phyloP scores from a whole-genome alignment of 2,888 invertebrate genomes.

The Eupithecia inturbata region DNA sequence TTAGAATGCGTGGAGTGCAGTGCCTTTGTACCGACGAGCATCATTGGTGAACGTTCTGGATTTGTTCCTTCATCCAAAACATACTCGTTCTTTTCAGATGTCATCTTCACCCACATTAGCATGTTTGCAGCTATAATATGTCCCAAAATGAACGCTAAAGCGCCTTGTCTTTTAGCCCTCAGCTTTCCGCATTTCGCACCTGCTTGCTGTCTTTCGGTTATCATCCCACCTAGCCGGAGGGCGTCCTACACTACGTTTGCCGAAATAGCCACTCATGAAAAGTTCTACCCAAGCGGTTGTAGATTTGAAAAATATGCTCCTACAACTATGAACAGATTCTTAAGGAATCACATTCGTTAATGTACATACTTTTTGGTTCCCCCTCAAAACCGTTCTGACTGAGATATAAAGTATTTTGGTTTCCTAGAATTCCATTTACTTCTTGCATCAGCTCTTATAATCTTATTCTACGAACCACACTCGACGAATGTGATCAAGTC shows the following conservation, averaged over 20 bases:
- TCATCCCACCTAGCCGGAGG: not conserved
- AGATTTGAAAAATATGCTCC: too few relatives aligned
- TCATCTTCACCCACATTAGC: not conserved
- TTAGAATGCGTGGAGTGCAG: constrained; percentile 77
- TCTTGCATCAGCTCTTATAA: not conserved
- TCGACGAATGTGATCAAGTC: not conserved
- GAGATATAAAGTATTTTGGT: not conserved
- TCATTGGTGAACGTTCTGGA: constrained; percentile 33
- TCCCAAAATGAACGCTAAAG: not conserved
- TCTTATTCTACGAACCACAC: not conserved
- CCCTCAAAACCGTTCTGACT: not conserved
- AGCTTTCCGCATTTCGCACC: not conserved
- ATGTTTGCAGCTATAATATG: too few relatives aligned
- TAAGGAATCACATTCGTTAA: not conserved
- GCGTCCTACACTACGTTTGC: not conserved
- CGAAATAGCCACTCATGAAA: not conserved
- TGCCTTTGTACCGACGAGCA: constrained; percentile 60
- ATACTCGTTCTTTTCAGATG: not conserved
- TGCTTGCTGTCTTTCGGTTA: too few relatives aligned
- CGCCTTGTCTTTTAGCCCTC: not conserved
- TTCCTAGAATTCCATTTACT: not conserved
- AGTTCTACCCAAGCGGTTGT: not conserved
- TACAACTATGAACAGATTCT: not conserved
- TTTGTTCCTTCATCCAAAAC: constrained; percentile 7
- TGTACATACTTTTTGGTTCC: too few relatives aligned